These are phyloP conservation scores for Galeopterus variegatus DNA, from an alignment of 2,113 vertebrate genomes.

Conservation along the genomic window DNA sequence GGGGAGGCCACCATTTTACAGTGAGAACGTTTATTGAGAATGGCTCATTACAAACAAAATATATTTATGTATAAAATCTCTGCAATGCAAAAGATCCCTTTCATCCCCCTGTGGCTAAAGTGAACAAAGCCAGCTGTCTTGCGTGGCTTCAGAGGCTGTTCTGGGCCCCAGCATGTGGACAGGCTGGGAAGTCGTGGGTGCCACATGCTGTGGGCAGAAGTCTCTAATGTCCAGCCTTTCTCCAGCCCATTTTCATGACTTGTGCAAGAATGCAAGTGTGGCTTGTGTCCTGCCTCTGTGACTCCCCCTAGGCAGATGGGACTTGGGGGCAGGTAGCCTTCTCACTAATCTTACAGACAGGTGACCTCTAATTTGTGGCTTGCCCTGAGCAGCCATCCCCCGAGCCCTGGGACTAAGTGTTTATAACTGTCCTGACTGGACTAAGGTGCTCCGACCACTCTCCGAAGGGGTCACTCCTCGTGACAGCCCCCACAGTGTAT, in stretches of 20 bases:
- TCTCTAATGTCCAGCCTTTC: background rate
- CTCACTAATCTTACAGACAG: background rate
- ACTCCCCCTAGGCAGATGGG: background rate
- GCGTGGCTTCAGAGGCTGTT: background rate
- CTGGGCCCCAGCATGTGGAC: background rate
- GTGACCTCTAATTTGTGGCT: background rate
- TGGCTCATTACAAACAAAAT: slow-evolving; percentile 90
- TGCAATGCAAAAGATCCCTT: slow-evolving; percentile 88
- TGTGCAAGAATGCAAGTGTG: background rate
- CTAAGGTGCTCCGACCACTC: background rate
- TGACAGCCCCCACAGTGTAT: rapidly evolving
- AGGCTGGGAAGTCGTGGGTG: background rate
- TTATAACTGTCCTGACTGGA: background rate
- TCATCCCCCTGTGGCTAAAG: slow-evolving; percentile 74
- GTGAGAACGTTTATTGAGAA: slow-evolving; percentile 87
- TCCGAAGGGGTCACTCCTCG: background rate
- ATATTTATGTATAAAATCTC: slow-evolving; percentile 90
- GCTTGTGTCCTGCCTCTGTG: background rate
- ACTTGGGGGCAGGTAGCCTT: background rate
- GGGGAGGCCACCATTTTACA: background rate
- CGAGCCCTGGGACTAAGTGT: background rate
- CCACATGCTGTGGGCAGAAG: background rate
- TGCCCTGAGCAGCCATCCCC: background rate
- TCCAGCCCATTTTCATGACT: background rate
- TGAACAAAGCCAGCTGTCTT: slow-evolving; percentile 69